Evolutionary conservation across 2,797 vertebrate species (phyloP).

Genomic region (Pagetopsis macropterus): DNA sequence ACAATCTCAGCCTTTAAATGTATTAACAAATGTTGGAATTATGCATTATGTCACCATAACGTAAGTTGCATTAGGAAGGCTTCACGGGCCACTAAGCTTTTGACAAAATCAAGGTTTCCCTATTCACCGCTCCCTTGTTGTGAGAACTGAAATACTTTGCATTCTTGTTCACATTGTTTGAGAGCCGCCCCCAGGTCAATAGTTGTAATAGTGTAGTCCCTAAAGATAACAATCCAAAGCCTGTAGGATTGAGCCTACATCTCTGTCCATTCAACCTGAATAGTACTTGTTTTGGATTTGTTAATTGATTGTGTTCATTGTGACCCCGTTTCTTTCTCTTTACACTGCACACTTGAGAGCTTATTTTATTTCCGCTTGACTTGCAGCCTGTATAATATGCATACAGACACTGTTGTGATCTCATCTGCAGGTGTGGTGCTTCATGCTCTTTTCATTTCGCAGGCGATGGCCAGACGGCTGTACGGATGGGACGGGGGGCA

Average conservation of each 20-base stretch:
- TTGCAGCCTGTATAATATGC: conserved; percentile 47
- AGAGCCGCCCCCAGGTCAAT: conserved; percentile 69
- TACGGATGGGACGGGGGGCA: not conserved
- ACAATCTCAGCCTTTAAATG: not conserved
- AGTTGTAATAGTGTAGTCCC: conserved; percentile 72
- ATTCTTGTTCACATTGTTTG: conserved; percentile 80
- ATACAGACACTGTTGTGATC: conserved; percentile 48
- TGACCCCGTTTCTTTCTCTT: conserved; percentile 66
- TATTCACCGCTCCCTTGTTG: conserved; percentile 67
- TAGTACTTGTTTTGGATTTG: conserved; percentile 65
- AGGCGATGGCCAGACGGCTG: conserved; percentile 5
- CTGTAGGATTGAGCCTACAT: conserved; percentile 64
- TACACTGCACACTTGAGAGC: conserved; percentile 56
- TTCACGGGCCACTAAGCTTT: conserved; percentile 57
- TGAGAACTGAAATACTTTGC: conserved; percentile 77
- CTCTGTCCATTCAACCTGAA: conserved; percentile 70
- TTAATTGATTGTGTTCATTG: conserved; percentile 79
- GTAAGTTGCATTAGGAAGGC: conserved; percentile 38
- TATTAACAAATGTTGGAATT: not conserved
- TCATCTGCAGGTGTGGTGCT: conserved; percentile 55
- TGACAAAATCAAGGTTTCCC: conserved; percentile 62
- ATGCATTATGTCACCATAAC: conserved; percentile 59
- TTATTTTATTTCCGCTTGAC: conserved; percentile 64
- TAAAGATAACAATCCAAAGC: conserved; percentile 74
- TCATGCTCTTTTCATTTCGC: conserved; percentile 18